Percentiles rank a stretch among this genome's conserved stretches.
Conservation (phyloP, 2,888 invertebrate genomes). For the Trisateles emortualis region DNA sequence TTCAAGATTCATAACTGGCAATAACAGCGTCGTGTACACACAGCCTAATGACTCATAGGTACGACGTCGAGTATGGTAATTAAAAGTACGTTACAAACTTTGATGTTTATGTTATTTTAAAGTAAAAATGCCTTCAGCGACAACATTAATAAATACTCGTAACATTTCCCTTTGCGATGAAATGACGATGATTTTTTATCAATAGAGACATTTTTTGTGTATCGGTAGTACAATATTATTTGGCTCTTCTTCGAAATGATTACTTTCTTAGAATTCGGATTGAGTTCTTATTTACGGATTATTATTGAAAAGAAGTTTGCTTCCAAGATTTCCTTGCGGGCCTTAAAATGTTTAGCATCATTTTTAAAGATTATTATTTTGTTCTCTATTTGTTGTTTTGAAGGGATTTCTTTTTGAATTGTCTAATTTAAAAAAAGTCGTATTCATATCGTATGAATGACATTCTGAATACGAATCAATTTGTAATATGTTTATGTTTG, state of each 20-base stretch:
- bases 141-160: slow-evolving; percentile 23
- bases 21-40: slow-evolving; percentile 15
- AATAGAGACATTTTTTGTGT: slow-evolving; percentile 29
- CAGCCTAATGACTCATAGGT: slow-evolving; percentile 37
- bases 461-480: not conserved
- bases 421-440: not conserved
- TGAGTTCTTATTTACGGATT: slow-evolving; percentile 38
- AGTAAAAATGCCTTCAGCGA: slow-evolving; percentile 26
- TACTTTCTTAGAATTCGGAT: slow-evolving; percentile 43
- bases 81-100: slow-evolving; percentile 46
- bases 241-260: slow-evolving; percentile 43
- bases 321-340: slow-evolving; percentile 23
- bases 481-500: no score
- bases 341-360: slow-evolving; percentile 15
- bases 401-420: not conserved
- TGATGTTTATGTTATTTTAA: slow-evolving; percentile 28
- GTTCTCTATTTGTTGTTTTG: not conserved
- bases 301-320: slow-evolving; percentile 29
- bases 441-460: not conserved
- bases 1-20: slow-evolving; percentile 29
- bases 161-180: slow-evolving; percentile 27
- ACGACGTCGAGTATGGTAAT: slow-evolving; percentile 43
- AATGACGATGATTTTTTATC: slow-evolving; percentile 34
- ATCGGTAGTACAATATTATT: slow-evolving; percentile 36
- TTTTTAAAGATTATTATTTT: slow-evolving; percentile 15